phyloP scores from a whole-genome alignment of 2,888 invertebrate genomes.

The Arge pagana region DNA sequence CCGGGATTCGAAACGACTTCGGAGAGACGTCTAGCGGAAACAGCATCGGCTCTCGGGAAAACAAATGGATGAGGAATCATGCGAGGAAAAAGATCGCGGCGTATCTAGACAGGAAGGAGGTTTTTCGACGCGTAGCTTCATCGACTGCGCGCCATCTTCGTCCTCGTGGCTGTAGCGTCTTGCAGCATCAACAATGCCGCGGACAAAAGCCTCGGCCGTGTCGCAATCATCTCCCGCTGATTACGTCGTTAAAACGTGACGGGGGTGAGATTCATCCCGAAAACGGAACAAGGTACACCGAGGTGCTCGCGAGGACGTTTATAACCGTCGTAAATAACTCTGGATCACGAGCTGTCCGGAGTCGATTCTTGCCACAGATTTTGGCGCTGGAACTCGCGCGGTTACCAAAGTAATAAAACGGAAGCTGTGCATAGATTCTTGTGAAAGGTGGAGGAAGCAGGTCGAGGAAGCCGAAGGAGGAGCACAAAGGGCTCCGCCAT shows the following conservation, averaged over 20 bases:
- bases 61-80: no score
- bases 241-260: constrained; percentile 48
- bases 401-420: constrained; percentile 21
- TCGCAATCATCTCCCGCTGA: constrained; percentile 30
- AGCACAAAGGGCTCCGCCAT: no score
- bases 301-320: constrained; percentile 40
- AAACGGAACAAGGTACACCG: constrained; percentile 25
- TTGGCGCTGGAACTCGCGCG: no score
- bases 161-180: no score
- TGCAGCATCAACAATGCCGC: constrained; percentile 40
- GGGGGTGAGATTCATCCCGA: constrained; percentile 9
- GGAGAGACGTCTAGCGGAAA: background rate
- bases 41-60: background rate
- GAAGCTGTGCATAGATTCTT: constrained; percentile 16
- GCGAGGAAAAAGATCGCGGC: no score
- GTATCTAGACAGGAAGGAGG: no score
- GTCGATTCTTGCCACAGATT: background rate
- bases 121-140: no score
- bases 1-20: background rate
- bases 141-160: no score
- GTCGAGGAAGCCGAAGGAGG: constrained; percentile 13
- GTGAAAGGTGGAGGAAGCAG: constrained; percentile 10
- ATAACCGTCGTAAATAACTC: constrained; percentile 51
- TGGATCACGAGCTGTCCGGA: constrained; percentile 37
- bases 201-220: constrained; percentile 42